A percentile compares a stretch with the other conserved stretches of the same genome.
Evolutionary conservation across 1,140 invertebrate species (phyloP).

Genomic region (Bombus pascuorum): DNA sequence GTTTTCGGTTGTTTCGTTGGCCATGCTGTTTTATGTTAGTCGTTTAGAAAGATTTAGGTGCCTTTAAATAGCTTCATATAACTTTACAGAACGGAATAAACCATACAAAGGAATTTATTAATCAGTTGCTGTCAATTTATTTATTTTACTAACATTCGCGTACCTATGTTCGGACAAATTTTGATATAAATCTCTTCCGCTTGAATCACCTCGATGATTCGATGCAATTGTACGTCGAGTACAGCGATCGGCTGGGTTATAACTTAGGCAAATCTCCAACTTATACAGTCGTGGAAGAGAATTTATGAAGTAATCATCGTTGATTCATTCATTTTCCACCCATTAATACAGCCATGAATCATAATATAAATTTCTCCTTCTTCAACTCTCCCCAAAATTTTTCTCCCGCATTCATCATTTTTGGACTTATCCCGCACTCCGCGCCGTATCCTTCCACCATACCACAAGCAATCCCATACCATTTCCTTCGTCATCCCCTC

Average conservation of each 20-base stretch:
- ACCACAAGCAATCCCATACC: background rate
- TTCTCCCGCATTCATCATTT: background rate
- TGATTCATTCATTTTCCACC: background rate
- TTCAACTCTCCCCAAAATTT: no score
- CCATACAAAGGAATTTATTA: no score
- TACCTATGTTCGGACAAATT: background rate
- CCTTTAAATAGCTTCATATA: background rate
- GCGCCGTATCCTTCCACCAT: background rate
- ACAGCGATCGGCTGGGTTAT: no score
- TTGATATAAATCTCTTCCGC: background rate
- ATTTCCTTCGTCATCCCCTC: background rate
- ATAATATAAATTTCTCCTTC: background rate
- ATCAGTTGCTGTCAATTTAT: no score
- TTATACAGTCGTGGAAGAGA: no score
- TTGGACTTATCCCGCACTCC: background rate
- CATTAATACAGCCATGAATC: background rate
- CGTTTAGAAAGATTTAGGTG: background rate
- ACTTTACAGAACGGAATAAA: no score
- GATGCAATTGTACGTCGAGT: no score
- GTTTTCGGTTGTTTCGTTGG: background rate
- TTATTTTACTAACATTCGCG: no score
- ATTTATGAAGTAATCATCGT: background rate
- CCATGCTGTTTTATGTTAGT: background rate
- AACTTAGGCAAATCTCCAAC: no score
- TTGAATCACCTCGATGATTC: no score